These are phyloP conservation scores for Xanthorhoe spadicearia DNA, from an alignment of 2,888 invertebrate genomes.

Conservation along the genomic window DNA sequence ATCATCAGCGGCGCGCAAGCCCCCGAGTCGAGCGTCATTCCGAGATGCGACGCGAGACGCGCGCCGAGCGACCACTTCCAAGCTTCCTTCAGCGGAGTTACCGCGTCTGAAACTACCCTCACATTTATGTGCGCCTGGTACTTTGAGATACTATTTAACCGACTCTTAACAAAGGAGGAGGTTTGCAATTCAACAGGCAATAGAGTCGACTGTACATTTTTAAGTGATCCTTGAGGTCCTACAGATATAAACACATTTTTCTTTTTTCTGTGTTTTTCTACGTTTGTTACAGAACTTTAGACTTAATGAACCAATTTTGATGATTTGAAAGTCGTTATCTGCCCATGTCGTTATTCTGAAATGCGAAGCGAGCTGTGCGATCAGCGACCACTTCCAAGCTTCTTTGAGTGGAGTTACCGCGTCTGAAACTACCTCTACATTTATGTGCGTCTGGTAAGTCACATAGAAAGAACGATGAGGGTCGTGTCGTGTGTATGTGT, in stretches of 20 bases:
- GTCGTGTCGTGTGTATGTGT: no score
- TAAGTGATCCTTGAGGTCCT: no score
- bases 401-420: constrained; percentile 88
- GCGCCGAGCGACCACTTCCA: constrained; percentile 86
- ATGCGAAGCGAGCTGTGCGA: constrained; percentile 26
- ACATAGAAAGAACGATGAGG: no score
- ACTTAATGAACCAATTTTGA: no score
- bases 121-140: background rate
- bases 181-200: no score
- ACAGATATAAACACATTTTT: no score
- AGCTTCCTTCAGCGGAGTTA: constrained; percentile 89
- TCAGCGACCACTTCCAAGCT: constrained; percentile 88
- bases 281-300: no score
- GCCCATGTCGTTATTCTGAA: constrained; percentile 34
- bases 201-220: no score
- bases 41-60: constrained; percentile 25
- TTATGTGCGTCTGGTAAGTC: background rate
- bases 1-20: constrained; percentile 85
- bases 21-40: constrained; percentile 78
- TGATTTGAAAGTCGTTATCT: no score
- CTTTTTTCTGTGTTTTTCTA: no score
- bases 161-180: no score
- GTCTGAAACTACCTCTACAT: constrained; percentile 44
- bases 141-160: background rate
- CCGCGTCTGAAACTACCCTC: constrained; percentile 48